Base-by-base conservation (phyloP, 2,888 invertebrate genomes). In the Anoplius nigerrimus region DNA sequence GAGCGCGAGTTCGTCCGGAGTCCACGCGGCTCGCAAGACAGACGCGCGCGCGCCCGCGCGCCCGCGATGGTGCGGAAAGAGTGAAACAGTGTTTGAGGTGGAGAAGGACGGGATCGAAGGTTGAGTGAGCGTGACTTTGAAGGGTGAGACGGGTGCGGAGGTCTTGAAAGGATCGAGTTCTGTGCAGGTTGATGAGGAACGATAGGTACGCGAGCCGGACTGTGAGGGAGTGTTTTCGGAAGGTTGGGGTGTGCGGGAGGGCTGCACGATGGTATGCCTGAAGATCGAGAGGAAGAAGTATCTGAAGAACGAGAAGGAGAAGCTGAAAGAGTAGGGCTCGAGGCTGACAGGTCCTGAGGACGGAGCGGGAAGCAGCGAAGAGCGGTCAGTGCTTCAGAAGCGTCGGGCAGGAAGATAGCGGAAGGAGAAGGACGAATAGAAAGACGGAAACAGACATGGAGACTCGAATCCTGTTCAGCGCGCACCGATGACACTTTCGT, bases 41-140 rank as follows among this genome's bases (percentile, higher is more conserved):
- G 34, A 11, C 34, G 34, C 52, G 46, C 74, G 66, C 60, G 72
- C 69, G 72, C 53, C 66, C 68, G 34, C 69, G 66, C 59, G 16
- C 48, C 66, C 34, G 34, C 34, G 34, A 34, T 13, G 34, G 6
- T 11, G 34, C 4, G 34, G 11, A 13, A 34, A 6, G 11, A 34
- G 34, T 34, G 24, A 24, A 24, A 24, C 24, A n/a, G n/a, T n/a
- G n/a, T n/a, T n/a, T n/a, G n/a, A 34, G 24, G 34, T 34, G 34
- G 4, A 63, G 13, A 42, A n/a, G 48, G 51, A 60, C 16, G 52
- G 21, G 11, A 11, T 2, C 2, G 45, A 16, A 42, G 42, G 42
- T 42, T 6, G 48, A 48, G 34, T 34, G 54, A 54, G 20, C 22
- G 21, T 52, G 21, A 2, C 15, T 21, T 21, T 18, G 2, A 4